phyloP scores from a whole-genome alignment of 2,888 invertebrate species.

The Ferrisia virgata region DNA sequence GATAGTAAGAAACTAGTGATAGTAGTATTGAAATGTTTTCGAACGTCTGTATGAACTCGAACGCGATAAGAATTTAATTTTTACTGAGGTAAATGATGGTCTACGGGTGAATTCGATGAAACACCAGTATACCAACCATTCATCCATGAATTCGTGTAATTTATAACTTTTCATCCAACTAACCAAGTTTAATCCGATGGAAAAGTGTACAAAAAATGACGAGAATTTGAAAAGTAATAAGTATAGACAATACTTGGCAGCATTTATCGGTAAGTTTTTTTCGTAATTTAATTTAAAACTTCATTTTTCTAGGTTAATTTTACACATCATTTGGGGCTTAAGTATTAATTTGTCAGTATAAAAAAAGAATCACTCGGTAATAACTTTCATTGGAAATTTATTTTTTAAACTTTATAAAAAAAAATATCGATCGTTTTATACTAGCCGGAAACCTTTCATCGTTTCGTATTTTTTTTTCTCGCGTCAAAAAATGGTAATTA shows the following conservation, averaged over 20 bases:
- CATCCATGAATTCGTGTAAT: neutral
- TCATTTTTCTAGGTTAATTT: neutral
- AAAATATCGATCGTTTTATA: neutral
- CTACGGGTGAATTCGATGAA: neutral
- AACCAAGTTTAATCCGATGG: neutral
- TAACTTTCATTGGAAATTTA: neutral
- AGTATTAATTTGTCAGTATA: neutral
- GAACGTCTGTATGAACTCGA: neutral
- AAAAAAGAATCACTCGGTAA: neutral
- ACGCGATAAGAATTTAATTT: neutral
- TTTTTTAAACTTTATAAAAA: neutral
- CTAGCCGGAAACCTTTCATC: neutral
- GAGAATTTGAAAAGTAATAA: neutral
- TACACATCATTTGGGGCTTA: neutral
- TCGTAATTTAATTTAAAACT: neutral
- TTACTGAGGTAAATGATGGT: neutral
- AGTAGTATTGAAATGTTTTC: neutral
- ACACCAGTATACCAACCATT: neutral
- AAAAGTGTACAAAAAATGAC: neutral
- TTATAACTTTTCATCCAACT: neutral
- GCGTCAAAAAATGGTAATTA: neutral
- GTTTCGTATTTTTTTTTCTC: neutral
- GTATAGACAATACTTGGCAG: neutral
- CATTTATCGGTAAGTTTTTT: constrained; percentile 5
- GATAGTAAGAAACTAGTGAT: neutral